These are phyloP conservation scores for Drosophila macrospina DNA, from an alignment of 2,888 invertebrate genomes.

Conservation along the genomic window DNA sequence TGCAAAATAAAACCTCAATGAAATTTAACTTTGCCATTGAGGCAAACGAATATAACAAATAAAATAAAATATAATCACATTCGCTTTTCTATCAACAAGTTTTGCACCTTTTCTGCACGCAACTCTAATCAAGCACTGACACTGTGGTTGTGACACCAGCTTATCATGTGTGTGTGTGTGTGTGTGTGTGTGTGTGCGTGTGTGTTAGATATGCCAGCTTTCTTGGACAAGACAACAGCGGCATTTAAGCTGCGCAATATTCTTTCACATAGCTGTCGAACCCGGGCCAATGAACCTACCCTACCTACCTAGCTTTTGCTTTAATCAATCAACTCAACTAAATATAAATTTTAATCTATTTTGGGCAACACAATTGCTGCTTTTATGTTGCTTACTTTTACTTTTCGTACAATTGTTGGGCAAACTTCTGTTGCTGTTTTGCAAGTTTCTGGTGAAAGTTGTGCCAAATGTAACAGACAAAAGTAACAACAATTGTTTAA, in stretches of 20 bases:
- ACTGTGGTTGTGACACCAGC: constrained; percentile 35
- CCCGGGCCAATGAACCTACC: constrained; percentile 41
- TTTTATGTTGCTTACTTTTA: constrained; percentile 21
- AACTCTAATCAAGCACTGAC: constrained; percentile 50
- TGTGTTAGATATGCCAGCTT: background rate
- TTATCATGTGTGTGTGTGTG: constrained; percentile 9
- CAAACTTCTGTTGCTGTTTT: constrained; percentile 16
- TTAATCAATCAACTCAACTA: constrained; percentile 6
- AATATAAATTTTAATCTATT: constrained; percentile 1
- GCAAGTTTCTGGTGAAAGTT: constrained; percentile 48
- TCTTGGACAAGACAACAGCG: constrained; percentile 10
- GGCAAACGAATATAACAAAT: constrained; percentile 25
- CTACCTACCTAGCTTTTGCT: no score
- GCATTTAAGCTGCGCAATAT: constrained; percentile 13
- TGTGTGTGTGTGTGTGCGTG: background rate
- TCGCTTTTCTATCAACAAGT: constrained; percentile 12
- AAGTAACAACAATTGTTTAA: constrained; percentile 35
- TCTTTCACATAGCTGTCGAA: constrained; percentile 1
- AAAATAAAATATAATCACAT: background rate
- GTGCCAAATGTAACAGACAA: constrained; percentile 11
- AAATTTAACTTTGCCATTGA: constrained; percentile 48
- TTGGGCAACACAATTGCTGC: background rate
- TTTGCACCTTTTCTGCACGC: constrained; percentile 6
- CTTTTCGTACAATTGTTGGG: constrained; percentile 24
- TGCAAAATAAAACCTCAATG: constrained; percentile 62